Evolutionary conservation across 2,113 vertebrate genomes (phyloP).

Genomic region (Amblyopsis rosae): DNA sequence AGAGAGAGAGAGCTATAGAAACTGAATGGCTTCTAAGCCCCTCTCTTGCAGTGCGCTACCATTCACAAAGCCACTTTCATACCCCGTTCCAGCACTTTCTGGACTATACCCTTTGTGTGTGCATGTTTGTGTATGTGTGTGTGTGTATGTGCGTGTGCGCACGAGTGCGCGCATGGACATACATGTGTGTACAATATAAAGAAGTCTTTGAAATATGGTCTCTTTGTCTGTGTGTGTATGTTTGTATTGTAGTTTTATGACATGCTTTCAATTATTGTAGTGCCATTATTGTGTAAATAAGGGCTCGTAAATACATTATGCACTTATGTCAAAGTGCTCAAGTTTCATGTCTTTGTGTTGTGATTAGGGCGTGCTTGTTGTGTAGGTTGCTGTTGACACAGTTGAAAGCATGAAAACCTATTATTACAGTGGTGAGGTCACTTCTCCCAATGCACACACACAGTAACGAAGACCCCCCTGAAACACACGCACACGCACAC

Average conservation of each 20-base stretch:
- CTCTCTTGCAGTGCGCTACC: conserved; percentile 66
- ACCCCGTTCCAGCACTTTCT: conserved; percentile 65
- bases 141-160: conserved; percentile 31
- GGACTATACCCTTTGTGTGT: conserved; percentile 50
- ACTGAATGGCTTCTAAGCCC: conserved; percentile 68
- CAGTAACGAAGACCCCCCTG: conserved; percentile 21
- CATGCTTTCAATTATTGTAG: not conserved
- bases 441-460: conserved; percentile 20
- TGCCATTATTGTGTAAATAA: conserved; percentile 6
- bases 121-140: conserved; percentile 20
- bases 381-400: conserved; percentile 60
- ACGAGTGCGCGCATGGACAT: conserved; percentile 41
- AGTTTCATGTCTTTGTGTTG: conserved; percentile 13
- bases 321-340: not conserved
- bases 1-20: conserved; percentile 44
- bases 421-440: conserved; percentile 57
- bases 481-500: not conserved
- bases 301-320: conserved; percentile 3
- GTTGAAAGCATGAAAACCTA: conserved; percentile 51
- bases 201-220: conserved; percentile 13
- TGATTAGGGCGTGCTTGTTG: conserved; percentile 56
- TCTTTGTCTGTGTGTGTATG: not conserved
- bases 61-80: conserved; percentile 68
- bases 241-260: no score
- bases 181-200: conserved; percentile 21